phyloP scores from a whole-genome alignment of 2,888 invertebrate species.

The Abscondita cerata region DNA sequence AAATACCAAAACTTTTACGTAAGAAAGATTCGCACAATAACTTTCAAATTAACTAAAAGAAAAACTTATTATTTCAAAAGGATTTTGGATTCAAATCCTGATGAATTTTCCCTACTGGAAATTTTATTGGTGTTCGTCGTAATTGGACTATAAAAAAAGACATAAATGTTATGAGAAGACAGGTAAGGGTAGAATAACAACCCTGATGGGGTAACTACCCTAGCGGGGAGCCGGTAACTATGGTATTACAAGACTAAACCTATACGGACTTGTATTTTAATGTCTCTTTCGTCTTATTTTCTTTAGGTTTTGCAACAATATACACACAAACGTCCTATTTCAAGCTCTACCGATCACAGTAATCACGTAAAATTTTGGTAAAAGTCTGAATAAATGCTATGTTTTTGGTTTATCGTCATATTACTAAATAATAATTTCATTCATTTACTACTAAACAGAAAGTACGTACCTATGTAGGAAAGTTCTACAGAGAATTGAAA shows the following conservation, averaged over 20 bases:
- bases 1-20: no score
- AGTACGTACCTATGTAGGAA: no score
- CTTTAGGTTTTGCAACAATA: constrained; percentile 20
- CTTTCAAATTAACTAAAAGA: no score
- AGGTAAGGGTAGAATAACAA: constrained; percentile 36
- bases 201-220: constrained; percentile 32
- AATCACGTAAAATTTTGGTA: not conserved
- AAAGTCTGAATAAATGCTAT: no score
- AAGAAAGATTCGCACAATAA: no score
- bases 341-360: not conserved
- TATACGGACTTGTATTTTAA: constrained; percentile 19
- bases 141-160: constrained; percentile 38
- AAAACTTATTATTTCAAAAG: not conserved
- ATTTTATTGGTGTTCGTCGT: constrained; percentile 34
- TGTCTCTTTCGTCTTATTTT: constrained; percentile 19
- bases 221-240: constrained; percentile 26
- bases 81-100: constrained; percentile 3
- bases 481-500: no score
- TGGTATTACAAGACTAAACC: constrained; percentile 29
- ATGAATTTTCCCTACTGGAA: not conserved
- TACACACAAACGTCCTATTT: constrained; percentile 17
- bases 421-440: constrained; percentile 1
- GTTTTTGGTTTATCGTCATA: not conserved
- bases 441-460: no score
- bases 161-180: constrained; percentile 34